Base-by-base conservation (phyloP, 2,888 invertebrate species). In the Kryphioiulus occultus region DNA sequence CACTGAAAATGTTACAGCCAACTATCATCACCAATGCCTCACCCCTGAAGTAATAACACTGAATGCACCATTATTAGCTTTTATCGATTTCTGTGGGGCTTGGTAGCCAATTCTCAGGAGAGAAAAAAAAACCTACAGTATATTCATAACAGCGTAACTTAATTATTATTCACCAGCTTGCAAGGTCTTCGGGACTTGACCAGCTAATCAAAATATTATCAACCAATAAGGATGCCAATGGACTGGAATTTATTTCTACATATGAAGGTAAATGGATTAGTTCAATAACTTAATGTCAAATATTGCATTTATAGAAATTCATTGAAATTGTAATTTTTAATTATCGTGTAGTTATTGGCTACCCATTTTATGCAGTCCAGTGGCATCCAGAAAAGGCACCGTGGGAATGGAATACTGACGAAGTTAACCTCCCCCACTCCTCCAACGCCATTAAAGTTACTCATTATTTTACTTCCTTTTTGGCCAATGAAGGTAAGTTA, bases 381-480 rank as follows among this genome's bases (percentile, higher is more conserved):
- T 98, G 96, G 92, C 98, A 98, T 91, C 98, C 98, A 0, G 98
- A 98, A 92, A 97, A 97, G 91, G 95, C 94, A 90, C 92, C 94
- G 0, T 98, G 95, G 91, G 97, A 97, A 92, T 97, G 95, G 95
- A 93, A 90, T 39, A 93, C 92, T 12, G 93, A 93, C 88, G 92
- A 92, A 0, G 92, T 92, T 0, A 89, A 91, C 35, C 94, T 96
- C 89, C 94, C 95, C 0, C 97, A 97, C 91, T 93, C 94, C 0
- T 87, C 90, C 0, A 92, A 94, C 19, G 95, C 96, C 0, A 92
- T 95, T 0, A 92, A 92, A 90, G 93, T 94, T 0, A 93, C 95
- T 19, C 95, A 96, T 90, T 96, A 96, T 92, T 96, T 98, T 90
- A 95, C 95, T 85, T 94, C 96, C 90, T 96, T 96, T 91, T 96